phyloP scores from a whole-genome alignment of 2,797 vertebrate genomes.

The Hafferia zeledoni region DNA sequence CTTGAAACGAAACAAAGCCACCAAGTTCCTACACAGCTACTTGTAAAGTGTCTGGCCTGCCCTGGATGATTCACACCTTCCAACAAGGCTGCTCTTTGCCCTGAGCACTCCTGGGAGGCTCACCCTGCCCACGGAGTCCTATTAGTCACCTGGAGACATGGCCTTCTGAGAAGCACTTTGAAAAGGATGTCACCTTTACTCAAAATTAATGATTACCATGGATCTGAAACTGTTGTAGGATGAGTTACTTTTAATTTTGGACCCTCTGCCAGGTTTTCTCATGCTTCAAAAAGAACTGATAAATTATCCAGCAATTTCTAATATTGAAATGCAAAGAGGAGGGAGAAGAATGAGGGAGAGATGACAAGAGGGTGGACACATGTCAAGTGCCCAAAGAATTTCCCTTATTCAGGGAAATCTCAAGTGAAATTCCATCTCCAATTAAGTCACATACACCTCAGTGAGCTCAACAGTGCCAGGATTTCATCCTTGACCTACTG shows the following conservation, averaged over 20 bases:
- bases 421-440: slow-evolving; percentile 5
- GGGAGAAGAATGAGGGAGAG: neutral
- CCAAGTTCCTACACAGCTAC: neutral
- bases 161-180: neutral
- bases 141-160: rapidly evolving
- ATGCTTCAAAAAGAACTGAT: slow-evolving; percentile 18
- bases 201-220: neutral
- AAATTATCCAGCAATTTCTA: slow-evolving; percentile 49
- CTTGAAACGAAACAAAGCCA: neutral
- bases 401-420: slow-evolving; percentile 42
- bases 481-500: neutral
- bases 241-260: neutral
- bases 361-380: slow-evolving; percentile 10
- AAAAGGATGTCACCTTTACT: neutral
- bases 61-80: neutral
- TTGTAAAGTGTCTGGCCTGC: neutral
- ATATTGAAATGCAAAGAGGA: slow-evolving; percentile 33
- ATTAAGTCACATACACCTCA: neutral
- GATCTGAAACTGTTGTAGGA: neutral
- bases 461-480: neutral
- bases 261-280: slow-evolving; percentile 23
- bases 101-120: neutral
- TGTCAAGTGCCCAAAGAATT: neutral
- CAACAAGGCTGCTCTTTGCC: neutral
- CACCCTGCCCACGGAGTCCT: neutral